phyloP scores from a whole-genome alignment of 2,797 vertebrate genomes.

The Enteromius trimaculatus region DNA sequence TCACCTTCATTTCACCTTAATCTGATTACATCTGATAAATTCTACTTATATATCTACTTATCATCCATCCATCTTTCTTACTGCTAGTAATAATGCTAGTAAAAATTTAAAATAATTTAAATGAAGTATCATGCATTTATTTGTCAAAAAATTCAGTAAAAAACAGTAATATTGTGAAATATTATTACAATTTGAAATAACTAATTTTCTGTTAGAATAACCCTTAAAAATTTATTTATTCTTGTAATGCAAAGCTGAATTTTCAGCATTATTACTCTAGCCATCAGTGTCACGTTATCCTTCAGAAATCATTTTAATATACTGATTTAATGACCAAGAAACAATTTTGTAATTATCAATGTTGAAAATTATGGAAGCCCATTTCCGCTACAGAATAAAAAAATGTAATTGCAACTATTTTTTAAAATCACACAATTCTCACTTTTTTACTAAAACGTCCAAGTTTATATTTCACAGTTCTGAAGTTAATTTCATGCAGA shows the following conservation, averaged over 20 bases:
- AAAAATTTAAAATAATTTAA: too few relatives aligned
- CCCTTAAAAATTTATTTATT: not conserved
- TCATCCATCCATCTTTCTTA: not conserved
- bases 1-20: not conserved
- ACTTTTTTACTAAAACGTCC: too few relatives aligned
- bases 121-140: not conserved
- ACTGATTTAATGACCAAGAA: not conserved
- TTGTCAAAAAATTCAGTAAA: not conserved
- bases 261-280: not conserved
- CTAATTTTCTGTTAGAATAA: not conserved
- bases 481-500: not conserved
- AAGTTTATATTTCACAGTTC: not conserved
- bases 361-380: not conserved
- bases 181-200: not conserved
- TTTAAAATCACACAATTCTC: not conserved
- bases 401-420: too few relatives aligned
- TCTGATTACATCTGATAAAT: not conserved
- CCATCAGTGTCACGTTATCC: not conserved
- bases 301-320: not conserved
- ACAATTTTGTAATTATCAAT: not conserved
- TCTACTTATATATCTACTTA: too few relatives aligned
- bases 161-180: not conserved
- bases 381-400: not conserved
- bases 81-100: too few relatives aligned
- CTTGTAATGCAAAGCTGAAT: not conserved